Evolutionary conservation across 2,888 invertebrate species (phyloP).

Genomic region (Lampropteryx suffumata): DNA sequence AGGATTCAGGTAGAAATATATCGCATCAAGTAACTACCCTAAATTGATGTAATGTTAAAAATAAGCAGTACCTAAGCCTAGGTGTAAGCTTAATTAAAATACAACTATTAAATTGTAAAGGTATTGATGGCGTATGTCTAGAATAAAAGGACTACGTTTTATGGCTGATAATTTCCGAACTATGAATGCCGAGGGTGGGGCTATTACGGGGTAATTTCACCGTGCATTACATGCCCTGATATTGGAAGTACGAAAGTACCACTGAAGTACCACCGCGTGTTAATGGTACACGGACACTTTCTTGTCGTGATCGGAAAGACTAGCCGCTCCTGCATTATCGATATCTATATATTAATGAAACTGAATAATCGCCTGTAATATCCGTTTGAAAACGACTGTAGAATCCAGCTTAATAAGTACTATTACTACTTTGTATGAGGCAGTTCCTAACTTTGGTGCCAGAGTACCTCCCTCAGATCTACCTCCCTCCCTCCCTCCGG

Average conservation of each 20-base stretch:
- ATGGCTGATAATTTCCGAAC: conserved; percentile 80
- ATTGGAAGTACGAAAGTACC: conserved; percentile 58
- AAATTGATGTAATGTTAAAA: too few species aligned
- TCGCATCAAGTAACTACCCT: too few species aligned
- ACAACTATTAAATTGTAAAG: conserved; percentile 16
- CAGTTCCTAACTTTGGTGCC: too few species aligned
- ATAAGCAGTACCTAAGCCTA: neutral
- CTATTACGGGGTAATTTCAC: conserved; percentile 77
- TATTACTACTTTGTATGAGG: too few species aligned
- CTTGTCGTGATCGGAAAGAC: conserved; percentile 60
- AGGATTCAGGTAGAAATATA: too few species aligned
- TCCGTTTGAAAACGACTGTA: too few species aligned
- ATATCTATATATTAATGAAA: conserved; percentile 42
- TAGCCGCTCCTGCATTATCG: conserved; percentile 29
- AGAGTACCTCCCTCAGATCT: too few species aligned
- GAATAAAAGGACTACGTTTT: conserved; percentile 72
- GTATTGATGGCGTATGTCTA: conserved; percentile 47
- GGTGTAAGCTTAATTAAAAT: conserved; percentile 17
- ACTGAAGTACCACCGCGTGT: conserved; percentile 60
- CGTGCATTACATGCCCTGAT: conserved; percentile 66
- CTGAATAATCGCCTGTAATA: conserved; percentile 24
- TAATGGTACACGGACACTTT: conserved; percentile 72
- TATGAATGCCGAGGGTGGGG: conserved; percentile 74
- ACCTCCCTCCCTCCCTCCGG: too few species aligned
- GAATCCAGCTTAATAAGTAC: neutral